Conservation (phyloP, 2,113 vertebrate species). For the Myotis yumanensis region DNA sequence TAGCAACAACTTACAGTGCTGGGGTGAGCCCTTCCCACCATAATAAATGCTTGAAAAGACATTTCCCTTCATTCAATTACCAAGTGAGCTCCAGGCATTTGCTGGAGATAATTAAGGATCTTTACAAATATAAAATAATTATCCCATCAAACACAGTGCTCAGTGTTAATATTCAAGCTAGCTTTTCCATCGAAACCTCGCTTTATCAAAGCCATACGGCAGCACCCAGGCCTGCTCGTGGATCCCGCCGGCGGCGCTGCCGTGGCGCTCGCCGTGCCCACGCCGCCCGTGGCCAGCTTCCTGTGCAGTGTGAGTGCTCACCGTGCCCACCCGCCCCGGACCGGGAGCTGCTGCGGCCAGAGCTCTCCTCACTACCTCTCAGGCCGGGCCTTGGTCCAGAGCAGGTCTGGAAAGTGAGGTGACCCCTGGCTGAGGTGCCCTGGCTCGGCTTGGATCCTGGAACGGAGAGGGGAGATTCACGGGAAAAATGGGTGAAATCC, state of each 20-base stretch:
- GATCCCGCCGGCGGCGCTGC: accelerated
- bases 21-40: too few relatives aligned
- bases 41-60: conserved; percentile 45
- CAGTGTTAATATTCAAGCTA: not conserved
- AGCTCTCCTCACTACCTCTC: accelerated
- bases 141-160: conserved; percentile 64
- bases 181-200: not conserved
- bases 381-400: not conserved
- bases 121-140: conserved; percentile 74
- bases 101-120: conserved; percentile 72
- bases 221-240: accelerated
- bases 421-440: not conserved
- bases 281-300: too few relatives aligned
- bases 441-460: not conserved
- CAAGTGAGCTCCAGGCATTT: conserved; percentile 66
- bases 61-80: conserved; percentile 72
- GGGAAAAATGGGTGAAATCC: not conserved
- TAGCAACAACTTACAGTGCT: not conserved
- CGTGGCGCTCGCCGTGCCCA: accelerated
- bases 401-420: not conserved
- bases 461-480: accelerated
- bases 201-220: not conserved
- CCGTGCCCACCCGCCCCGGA: too few relatives aligned
- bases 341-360: accelerated
- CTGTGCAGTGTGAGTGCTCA: too few relatives aligned